phyloP scores from a whole-genome alignment of 2,888 invertebrate species.

The Hirtodrosophila cameraria region DNA sequence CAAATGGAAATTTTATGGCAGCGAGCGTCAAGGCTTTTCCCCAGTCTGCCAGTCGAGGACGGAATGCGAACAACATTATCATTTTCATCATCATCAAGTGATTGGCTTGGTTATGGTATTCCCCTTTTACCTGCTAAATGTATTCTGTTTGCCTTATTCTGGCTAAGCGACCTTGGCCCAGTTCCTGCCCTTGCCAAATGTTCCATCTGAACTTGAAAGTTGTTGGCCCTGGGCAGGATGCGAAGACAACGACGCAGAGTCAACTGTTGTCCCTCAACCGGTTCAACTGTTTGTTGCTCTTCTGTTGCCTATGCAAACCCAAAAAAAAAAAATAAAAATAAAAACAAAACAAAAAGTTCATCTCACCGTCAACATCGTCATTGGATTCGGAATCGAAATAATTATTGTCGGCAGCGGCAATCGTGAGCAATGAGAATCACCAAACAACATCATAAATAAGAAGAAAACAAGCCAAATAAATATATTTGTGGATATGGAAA shows the following conservation, averaged over 20 bases:
- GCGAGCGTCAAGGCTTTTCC: conserved; percentile 24
- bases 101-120: conserved; percentile 34
- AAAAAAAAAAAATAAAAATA: too few species aligned
- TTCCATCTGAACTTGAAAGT: conserved; percentile 72
- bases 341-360: not conserved
- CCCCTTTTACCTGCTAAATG: conserved; percentile 33
- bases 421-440: conserved; percentile 34
- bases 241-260: conserved; percentile 8
- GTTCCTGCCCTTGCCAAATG: conserved; percentile 65
- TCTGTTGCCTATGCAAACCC: conserved; percentile 23
- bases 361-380: conserved; percentile 16
- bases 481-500: too few species aligned
- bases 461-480: conserved; percentile 12
- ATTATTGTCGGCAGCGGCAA: too few species aligned
- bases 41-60: not conserved
- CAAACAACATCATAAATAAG: conserved; percentile 47
- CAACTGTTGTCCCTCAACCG: conserved; percentile 69
- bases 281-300: conserved; percentile 55
- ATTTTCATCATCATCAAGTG: conserved; percentile 3
- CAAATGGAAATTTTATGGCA: conserved; percentile 13
- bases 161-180: conserved; percentile 67
- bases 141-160: conserved; percentile 31
- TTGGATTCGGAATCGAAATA: conserved; percentile 3
- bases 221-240: conserved; percentile 56
- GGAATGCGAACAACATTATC: not conserved